These are phyloP conservation scores for Bostrychus sinensis DNA, from an alignment of 2,113 vertebrate genomes.

Conservation along the genomic window DNA sequence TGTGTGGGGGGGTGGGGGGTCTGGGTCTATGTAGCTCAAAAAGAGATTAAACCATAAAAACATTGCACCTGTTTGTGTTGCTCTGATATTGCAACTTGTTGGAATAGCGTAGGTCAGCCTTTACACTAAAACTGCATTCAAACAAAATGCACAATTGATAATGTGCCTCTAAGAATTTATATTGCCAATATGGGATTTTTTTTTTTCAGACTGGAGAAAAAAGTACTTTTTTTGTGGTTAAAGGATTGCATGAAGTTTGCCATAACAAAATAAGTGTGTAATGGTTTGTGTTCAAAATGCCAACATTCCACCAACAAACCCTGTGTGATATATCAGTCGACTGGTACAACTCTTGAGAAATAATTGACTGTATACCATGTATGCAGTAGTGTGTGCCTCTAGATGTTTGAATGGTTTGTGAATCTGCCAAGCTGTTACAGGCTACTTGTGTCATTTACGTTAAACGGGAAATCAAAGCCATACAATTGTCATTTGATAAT, in stretches of 20 bases:
- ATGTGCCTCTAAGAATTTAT: constrained; percentile 2
- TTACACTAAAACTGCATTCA: too few species aligned
- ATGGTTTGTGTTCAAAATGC: constrained; percentile 8
- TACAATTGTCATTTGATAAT: constrained; percentile 19
- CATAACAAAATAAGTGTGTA: constrained; percentile 7
- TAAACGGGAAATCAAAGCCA: constrained; percentile 37
- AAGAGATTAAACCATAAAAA: too few species aligned
- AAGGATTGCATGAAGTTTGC: constrained; percentile 16
- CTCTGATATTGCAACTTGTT: not conserved
- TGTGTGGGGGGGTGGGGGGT: too few species aligned
- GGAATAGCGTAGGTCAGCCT: too few species aligned
- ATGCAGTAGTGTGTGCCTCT: constrained; percentile 18
- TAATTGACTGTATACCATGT: constrained; percentile 47
- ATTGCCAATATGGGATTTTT: not conserved
- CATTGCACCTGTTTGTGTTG: not conserved
- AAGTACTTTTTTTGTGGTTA: not conserved
- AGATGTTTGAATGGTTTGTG: not conserved
- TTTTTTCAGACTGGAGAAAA: not conserved
- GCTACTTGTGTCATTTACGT: not conserved
- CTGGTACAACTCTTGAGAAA: not conserved
- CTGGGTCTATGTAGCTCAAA: too few species aligned
- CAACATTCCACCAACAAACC: constrained; percentile 17
- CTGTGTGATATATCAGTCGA: constrained; percentile 23
- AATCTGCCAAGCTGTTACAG: not conserved
- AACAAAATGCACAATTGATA: not conserved